These are phyloP conservation scores for Chaunax sp. DNA, from an alignment of 2,797 vertebrate species.

Conservation along the genomic window DNA sequence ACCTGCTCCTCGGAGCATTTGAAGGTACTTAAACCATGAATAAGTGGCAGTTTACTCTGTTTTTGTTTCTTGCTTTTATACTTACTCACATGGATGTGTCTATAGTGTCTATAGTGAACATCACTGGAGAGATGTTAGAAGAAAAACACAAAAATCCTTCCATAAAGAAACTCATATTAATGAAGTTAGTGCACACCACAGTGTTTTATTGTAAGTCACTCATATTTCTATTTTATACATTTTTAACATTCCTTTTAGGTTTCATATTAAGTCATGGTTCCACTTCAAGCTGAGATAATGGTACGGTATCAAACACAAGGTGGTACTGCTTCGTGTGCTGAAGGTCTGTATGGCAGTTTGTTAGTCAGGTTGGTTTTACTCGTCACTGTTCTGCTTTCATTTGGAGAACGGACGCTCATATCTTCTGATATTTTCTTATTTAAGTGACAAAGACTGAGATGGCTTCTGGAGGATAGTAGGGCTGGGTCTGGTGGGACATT, in stretches of 20 bases:
- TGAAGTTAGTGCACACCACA: constrained; percentile 26
- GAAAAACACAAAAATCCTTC: constrained; percentile 40
- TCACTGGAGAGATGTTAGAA: constrained; percentile 61
- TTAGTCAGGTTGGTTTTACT: constrained; percentile 17
- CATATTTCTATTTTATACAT: constrained; percentile 40
- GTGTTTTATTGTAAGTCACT: constrained; percentile 33
- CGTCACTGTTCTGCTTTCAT: constrained; percentile 17
- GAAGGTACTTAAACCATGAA: constrained; percentile 44
- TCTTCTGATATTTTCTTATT: constrained; percentile 11
- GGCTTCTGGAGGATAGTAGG: background rate
- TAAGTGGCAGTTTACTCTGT: constrained; percentile 22
- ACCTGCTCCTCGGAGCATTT: constrained; percentile 14
- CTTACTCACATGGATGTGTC: constrained; percentile 41
- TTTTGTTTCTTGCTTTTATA: constrained; percentile 36
- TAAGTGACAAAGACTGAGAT: constrained; percentile 9
- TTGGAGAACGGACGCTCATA: constrained; percentile 7
- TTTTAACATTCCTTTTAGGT: constrained; percentile 65
- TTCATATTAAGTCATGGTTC: constrained; percentile 41
- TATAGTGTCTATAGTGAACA: constrained; percentile 36
- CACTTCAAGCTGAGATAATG: background rate
- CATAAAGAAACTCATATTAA: constrained; percentile 31
- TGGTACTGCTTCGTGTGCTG: constrained; percentile 41
- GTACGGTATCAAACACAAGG: constrained; percentile 44
- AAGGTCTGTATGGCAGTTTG: constrained; percentile 14
- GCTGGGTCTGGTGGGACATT: background rate